These are phyloP conservation scores for Antheraea assamensis DNA, from an alignment of 2,888 invertebrate genomes.

Conservation along the genomic window DNA sequence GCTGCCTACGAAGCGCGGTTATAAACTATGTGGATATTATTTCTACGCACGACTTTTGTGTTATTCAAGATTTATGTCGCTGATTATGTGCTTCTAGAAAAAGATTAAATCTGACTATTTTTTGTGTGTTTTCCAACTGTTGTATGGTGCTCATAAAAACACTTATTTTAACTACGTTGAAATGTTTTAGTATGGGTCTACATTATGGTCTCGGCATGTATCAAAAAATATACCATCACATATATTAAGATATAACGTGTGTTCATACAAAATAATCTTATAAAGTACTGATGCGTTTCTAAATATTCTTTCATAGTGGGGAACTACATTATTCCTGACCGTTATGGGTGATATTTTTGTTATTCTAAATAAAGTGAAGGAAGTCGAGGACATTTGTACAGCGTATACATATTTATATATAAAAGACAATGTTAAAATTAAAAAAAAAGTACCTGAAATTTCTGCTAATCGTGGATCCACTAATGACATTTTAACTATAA, in stretches of 20 bases:
- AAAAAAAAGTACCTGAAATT: no score
- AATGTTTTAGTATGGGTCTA: background rate
- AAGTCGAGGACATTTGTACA: no score
- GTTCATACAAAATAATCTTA: background rate
- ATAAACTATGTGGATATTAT: background rate
- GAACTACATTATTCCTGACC: no score
- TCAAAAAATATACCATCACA: background rate
- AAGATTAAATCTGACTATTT: background rate
- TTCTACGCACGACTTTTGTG: conserved; percentile 1
- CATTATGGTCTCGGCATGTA: background rate
- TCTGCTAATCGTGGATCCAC: no score
- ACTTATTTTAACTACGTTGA: background rate
- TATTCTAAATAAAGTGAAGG: no score
- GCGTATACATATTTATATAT: no score
- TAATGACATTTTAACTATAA: no score
- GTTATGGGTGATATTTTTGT: no score
- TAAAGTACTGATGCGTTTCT: conserved; percentile 14
- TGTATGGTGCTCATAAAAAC: background rate
- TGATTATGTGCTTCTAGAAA: background rate
- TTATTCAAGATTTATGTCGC: background rate
- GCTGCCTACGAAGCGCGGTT: background rate
- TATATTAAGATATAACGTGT: background rate
- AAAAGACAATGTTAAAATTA: no score
- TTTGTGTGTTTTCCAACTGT: background rate
- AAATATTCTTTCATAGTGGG: background rate